Base-by-base conservation (phyloP, 2,888 invertebrate species). In the Sepiola atlantica region DNA sequence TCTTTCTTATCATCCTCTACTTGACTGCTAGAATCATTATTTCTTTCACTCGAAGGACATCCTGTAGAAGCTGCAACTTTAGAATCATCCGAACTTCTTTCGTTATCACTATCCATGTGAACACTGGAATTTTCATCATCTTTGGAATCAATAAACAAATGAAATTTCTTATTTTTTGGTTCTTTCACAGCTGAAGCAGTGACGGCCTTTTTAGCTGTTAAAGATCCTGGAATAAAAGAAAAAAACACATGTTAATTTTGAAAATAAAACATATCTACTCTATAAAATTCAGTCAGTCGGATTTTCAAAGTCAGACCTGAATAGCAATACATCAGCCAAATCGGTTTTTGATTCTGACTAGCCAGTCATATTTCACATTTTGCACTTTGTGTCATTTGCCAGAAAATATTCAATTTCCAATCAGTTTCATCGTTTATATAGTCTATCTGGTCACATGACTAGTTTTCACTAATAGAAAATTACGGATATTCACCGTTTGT, bases 191-290 rank as follows among this genome's bases (percentile, higher is more conserved):
- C 35, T 55, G n/a, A 35, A 35, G 55, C 77, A 45, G 92, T 35
- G n/a, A 94, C 32, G 12, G 92, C 54, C 24, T 94, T 94, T n/a
- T 94, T 92, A 45, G 92, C 94, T 45, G 92, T 94, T 32, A 94
- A 91, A 55, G 92, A 92, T 32, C 94, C 94, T 94, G 61, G 4
- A 94, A 32, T 32, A 77, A 77, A 77, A 77, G 12, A 77, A 77
- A 77, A n/a, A n/a, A 16, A n/a, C 3, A n/a, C 32, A 32, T n/a
- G 77, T 77, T 16, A 77, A n/a, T 18, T 77, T n/a, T n/a, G 3
- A 45, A 45, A 45, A 45, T 45, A 45, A 45, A 45, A 45, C 45
- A 45, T 45, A 45, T 45, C 45, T 8, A 45, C 45, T 45, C 8
- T 45, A 45, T 45, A 4, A 45, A 45, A 45, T 45, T 45, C 2